Percentiles rank a stretch among this genome's conserved stretches.
Conservation (phyloP, 37 sponge, comb jelly and placozoan genomes). For the Cliona cf. orientalis region DNA sequence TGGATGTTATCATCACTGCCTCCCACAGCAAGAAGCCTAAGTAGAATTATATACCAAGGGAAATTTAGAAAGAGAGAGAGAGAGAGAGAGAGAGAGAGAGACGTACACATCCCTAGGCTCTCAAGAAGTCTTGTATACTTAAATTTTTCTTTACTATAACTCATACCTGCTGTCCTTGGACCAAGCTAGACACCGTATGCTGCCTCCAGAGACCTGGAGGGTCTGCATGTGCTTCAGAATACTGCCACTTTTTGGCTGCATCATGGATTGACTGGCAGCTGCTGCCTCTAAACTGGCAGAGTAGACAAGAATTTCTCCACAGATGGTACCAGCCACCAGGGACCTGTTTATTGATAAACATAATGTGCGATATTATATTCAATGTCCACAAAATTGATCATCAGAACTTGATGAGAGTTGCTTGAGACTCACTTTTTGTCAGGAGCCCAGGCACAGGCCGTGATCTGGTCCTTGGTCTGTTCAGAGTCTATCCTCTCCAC, state of each 20-base stretch:
- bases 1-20: constrained; percentile 51
- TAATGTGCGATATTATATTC: no score
- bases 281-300: not conserved
- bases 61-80: not conserved
- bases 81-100: not conserved
- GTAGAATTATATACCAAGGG: not conserved
- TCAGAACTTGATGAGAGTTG: not conserved
- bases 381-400: not conserved
- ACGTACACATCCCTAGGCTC: not conserved
- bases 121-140: not conserved
- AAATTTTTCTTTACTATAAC: not conserved
- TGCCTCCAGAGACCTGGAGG: constrained; percentile 3
- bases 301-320: constrained; percentile 40
- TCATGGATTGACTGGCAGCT: not conserved
- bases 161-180: constrained; percentile 26
- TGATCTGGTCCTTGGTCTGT: constrained; percentile 11
- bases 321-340: constrained; percentile 34
- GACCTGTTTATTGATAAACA: constrained; percentile 12
- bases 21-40: constrained; percentile 46
- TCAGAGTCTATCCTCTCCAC: no score
- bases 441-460: constrained; percentile 25
- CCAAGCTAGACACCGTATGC: constrained; percentile 36
- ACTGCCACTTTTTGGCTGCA: not conserved
- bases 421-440: constrained; percentile 9
- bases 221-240: not conserved